These are phyloP conservation scores for Cricetomys ansorgei DNA, from an alignment of 2,113 vertebrate species.

Conservation along the genomic window DNA sequence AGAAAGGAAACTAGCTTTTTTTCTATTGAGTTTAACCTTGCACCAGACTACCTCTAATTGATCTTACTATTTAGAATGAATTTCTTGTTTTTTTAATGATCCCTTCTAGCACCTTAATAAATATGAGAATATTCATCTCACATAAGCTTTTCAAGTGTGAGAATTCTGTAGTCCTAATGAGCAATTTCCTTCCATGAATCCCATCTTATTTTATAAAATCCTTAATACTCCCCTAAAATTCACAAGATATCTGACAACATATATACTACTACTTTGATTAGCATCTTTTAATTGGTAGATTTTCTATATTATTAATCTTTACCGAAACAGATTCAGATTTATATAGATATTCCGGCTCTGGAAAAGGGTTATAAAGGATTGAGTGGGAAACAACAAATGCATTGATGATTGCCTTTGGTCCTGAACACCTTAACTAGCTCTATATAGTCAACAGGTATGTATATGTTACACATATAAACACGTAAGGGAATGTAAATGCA, in stretches of 20 bases:
- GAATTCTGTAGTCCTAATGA: slow-evolving; percentile 70
- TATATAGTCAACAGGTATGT: not conserved
- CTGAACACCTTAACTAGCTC: not conserved
- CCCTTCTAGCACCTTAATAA: slow-evolving; percentile 75
- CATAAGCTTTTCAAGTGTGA: slow-evolving; percentile 70
- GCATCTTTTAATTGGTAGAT: slow-evolving; percentile 62
- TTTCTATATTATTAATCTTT: slow-evolving; percentile 61
- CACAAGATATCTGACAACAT: slow-evolving; percentile 59
- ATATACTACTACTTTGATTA: slow-evolving; percentile 71
- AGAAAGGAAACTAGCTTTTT: slow-evolving; percentile 17
- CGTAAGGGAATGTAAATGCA: not conserved
- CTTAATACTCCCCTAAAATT: slow-evolving; percentile 56
- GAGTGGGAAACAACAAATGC: not conserved
- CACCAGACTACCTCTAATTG: slow-evolving; percentile 64
- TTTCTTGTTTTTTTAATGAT: slow-evolving; percentile 78
- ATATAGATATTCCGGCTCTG: not conserved
- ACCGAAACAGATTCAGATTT: not conserved
- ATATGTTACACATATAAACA: too few relatives aligned
- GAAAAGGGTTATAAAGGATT: not conserved
- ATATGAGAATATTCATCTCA: slow-evolving; percentile 63
- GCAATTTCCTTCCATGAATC: slow-evolving; percentile 60
- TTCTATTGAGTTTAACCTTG: slow-evolving; percentile 65
- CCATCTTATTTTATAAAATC: slow-evolving; percentile 71
- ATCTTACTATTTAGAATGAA: slow-evolving; percentile 77
- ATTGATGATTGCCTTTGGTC: slow-evolving; percentile 2